Conservation (phyloP, 2,113 vertebrate genomes). For the Malurus cyaneus region DNA sequence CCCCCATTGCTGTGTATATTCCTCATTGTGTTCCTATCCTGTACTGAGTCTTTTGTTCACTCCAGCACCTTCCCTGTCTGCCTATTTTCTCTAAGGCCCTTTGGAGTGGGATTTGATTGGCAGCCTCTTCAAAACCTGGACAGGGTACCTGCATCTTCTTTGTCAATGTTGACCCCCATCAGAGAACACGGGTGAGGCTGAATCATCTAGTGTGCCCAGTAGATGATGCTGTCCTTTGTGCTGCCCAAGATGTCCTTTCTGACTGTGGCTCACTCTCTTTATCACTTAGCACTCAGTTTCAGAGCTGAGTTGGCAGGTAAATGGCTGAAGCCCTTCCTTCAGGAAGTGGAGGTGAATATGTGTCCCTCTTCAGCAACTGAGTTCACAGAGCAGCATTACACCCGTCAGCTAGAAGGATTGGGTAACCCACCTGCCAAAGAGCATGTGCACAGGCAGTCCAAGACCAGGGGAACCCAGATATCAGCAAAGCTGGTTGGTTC, state of each 20-base stretch:
- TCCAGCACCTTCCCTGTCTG: not conserved
- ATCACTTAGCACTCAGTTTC: not conserved
- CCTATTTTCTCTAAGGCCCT: not conserved
- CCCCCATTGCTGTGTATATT: not conserved
- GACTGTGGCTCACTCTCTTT: not conserved
- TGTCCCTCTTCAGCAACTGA: not conserved
- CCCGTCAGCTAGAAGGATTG: not conserved
- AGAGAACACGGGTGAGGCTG: not conserved
- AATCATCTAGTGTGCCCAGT: not conserved
- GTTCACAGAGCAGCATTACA: not conserved
- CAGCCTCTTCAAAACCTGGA: not conserved
- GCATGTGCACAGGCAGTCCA: not conserved
- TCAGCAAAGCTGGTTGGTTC: not conserved
- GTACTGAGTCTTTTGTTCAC: not conserved
- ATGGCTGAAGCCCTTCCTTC: not conserved
- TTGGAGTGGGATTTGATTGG: not conserved
- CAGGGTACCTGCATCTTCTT: not conserved
- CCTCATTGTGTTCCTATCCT: not conserved
- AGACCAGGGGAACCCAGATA: not conserved
- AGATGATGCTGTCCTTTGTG: not conserved
- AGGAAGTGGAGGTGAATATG: not conserved
- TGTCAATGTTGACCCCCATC: rapidly evolving
- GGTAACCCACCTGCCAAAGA: not conserved
- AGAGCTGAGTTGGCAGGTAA: not conserved
- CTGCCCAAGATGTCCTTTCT: rapidly evolving